A percentile compares a stretch with the other conserved stretches of the same genome.
Conservation (phyloP, 2,113 vertebrate genomes). For the Semnopithecus entellus region DNA sequence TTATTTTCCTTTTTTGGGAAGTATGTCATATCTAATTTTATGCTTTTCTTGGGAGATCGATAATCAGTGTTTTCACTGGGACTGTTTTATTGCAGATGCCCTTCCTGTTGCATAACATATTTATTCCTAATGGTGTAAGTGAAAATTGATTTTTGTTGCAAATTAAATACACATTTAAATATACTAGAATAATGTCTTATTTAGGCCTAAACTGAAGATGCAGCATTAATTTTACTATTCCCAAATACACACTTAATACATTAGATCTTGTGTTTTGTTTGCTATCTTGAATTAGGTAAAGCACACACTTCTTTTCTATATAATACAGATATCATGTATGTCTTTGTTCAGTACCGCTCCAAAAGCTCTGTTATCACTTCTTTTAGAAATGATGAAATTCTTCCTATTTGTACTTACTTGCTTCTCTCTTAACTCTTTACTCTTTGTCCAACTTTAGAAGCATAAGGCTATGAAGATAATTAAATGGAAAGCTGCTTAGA, state of each 20-base stretch:
- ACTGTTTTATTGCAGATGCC: background rate
- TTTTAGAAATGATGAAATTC: background rate
- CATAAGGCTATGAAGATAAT: background rate
- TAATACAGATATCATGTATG: no score
- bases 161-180: constrained; percentile 10
- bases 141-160: background rate
- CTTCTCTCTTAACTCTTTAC: background rate
- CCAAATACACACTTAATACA: background rate
- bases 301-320: background rate
- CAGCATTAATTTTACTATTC: background rate
- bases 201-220: background rate
- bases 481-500: background rate
- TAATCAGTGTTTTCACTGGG: constrained; percentile 5
- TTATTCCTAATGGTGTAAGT: background rate
- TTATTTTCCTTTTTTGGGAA: constrained; percentile 11
- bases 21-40: constrained; percentile 37
- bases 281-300: background rate
- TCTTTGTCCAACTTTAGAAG: background rate
- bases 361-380: background rate
- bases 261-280: background rate
- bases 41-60: background rate
- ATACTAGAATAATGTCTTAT: background rate
- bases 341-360: background rate
- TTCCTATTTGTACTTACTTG: background rate
- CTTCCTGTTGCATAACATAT: background rate